Conservation (phyloP, 2,113 vertebrate species). For the Ochotona curzoniae region DNA sequence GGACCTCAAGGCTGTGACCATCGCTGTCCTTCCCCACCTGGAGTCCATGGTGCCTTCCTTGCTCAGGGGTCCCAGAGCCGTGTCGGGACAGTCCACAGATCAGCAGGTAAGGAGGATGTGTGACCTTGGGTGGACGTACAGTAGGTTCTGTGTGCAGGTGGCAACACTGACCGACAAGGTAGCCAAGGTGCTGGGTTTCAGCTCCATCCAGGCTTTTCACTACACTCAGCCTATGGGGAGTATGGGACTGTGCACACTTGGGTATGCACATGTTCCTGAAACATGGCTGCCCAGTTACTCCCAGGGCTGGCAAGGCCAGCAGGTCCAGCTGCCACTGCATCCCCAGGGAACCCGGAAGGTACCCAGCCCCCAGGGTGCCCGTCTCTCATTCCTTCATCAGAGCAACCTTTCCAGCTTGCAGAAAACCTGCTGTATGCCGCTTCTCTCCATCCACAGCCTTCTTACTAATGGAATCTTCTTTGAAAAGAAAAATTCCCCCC, state of each 20-base stretch:
- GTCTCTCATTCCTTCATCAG: background rate
- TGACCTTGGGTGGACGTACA: background rate
- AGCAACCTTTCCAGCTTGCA: background rate
- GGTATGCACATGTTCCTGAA: background rate
- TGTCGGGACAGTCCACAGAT: too few species aligned
- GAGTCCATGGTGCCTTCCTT: background rate
- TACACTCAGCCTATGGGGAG: too few species aligned
- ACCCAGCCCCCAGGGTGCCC: rapidly evolving
- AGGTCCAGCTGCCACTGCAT: background rate
- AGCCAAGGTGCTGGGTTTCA: background rate
- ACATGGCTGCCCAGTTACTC: background rate
- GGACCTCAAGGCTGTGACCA: background rate
- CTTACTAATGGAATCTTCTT: background rate
- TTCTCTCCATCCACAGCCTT: background rate
- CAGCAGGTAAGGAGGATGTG: background rate
- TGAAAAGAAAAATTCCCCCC: background rate
- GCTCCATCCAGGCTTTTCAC: background rate
- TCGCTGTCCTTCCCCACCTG: background rate
- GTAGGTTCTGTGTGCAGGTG: background rate
- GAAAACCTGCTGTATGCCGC: background rate
- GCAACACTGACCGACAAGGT: background rate
- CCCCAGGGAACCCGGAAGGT: background rate
- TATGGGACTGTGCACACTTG: too few species aligned
- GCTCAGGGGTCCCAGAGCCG: background rate
- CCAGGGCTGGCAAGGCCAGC: background rate